Percentiles rank a stretch among this genome's conserved stretches.
Conservation (phyloP, 92 coral and sea anemone genomes). For the Bergia puertoricense region DNA sequence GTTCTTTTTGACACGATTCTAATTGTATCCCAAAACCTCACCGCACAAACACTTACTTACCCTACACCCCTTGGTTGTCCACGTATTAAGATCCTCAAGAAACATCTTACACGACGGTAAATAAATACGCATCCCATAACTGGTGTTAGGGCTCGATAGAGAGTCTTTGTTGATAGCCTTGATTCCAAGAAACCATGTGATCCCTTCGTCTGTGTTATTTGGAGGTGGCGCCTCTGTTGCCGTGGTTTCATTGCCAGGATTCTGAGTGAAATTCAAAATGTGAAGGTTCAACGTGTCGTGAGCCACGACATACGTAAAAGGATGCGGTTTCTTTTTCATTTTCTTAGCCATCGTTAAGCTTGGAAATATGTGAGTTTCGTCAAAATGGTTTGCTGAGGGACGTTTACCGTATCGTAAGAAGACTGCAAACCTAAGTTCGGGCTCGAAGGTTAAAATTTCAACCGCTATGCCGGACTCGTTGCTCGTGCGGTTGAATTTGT, state of each 20-base stretch:
- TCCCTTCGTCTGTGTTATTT: conserved; percentile 53
- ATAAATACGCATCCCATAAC: conserved; percentile 79
- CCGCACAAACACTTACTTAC: conserved; percentile 48
- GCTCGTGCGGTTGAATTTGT: conserved; percentile 88
- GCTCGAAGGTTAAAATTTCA: conserved; percentile 67
- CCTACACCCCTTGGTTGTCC: conserved; percentile 90
- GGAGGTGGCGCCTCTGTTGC: conserved; percentile 19
- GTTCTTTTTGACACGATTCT: too few relatives aligned
- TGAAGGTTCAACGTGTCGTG: conserved; percentile 64
- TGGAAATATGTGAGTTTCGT: conserved; percentile 74
- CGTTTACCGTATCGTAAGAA: conserved; percentile 63
- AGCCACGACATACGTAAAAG: conserved; percentile 77
- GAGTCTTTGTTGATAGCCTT: conserved; percentile 72
- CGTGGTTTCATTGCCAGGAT: conserved; percentile 51
- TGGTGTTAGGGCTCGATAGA: conserved; percentile 58
- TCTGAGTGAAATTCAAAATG: conserved; percentile 42
- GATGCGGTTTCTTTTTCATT: conserved; percentile 85
- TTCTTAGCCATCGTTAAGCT: conserved; percentile 71
- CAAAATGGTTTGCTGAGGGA: conserved; percentile 79
- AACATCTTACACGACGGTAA: conserved; percentile 91
- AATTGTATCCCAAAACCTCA: too few relatives aligned
- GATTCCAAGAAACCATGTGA: conserved; percentile 80
- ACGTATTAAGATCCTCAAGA: conserved; percentile 71
- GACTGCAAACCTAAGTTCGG: conserved; percentile 68
- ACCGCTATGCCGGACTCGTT: conserved; percentile 76